A percentile compares a stretch with the other conserved stretches of the same genome.
Conservation (phyloP, 92 coral and sea anemone genomes). For the Desmophyllum pertusum region DNA sequence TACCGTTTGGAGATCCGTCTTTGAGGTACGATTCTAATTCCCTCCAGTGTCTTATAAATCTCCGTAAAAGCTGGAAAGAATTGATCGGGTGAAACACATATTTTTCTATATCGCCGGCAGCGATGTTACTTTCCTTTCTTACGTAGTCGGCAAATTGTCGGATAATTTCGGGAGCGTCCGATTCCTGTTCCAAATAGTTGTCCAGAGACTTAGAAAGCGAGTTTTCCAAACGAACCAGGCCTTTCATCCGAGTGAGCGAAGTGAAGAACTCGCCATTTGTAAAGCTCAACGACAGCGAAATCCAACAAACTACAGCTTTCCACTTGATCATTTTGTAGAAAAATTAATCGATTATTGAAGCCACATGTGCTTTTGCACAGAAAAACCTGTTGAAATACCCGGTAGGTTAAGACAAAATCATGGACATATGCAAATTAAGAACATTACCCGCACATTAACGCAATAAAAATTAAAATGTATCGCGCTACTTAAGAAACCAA, state of each 20-base stretch:
- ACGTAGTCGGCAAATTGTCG: slow-evolving; percentile 50
- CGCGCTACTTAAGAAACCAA: background rate
- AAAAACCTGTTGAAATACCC: slow-evolving; percentile 32
- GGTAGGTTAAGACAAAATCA: background rate
- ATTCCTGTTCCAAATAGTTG: slow-evolving; percentile 43
- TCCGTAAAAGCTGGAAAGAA: slow-evolving; percentile 71
- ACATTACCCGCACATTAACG: background rate
- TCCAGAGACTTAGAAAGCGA: slow-evolving; percentile 65
- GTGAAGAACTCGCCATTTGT: slow-evolving; percentile 18
- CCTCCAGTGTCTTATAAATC: slow-evolving; percentile 82
- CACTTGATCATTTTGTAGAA: slow-evolving; percentile 20
- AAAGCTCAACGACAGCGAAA: background rate
- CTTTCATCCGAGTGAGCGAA: slow-evolving; percentile 61
- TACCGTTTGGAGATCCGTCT: slow-evolving; percentile 66
- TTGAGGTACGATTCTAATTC: slow-evolving; percentile 64
- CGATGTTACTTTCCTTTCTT: slow-evolving; percentile 33
- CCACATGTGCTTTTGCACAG: background rate
- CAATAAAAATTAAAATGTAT: background rate
- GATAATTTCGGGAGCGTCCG: slow-evolving; percentile 49
- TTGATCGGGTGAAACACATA: slow-evolving; percentile 93
- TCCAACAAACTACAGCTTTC: background rate
- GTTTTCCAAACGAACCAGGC: slow-evolving; percentile 73
- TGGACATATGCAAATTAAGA: slow-evolving; percentile 18
- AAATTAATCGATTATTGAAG: background rate
- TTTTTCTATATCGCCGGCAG: slow-evolving; percentile 61